Evolutionary conservation across 2,113 vertebrate genomes (phyloP), one percentile per base, ranked within the genome.

Genomic region (Ptilonorhynchus violaceus): DNA sequence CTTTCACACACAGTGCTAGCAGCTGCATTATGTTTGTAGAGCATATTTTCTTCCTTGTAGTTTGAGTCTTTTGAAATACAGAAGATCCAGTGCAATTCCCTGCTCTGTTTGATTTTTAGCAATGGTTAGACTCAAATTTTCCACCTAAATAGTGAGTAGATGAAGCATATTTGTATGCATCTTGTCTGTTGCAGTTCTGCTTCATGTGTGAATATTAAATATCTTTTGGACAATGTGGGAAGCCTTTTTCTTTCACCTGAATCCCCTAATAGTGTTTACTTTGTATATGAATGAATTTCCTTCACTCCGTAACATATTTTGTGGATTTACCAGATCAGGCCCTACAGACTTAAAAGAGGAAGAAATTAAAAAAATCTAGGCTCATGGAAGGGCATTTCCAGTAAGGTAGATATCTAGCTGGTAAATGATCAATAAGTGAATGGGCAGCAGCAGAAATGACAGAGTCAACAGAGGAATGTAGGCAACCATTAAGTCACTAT

Each of bases 261-360:
- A 80, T 62, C 9, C 24, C 35, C 31, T 58, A 53, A 5, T 13
- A 19, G 10, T 76, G 3, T 76, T 88, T 50, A 42, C 2, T 30
- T 89, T 44, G 2, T 22, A 12, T 24, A 50, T 27, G 11, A 55
- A 55, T 35, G 37, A 24, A 2, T 53, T 81, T 88, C 7, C 10
- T 13, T 69, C 33, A 19, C 4, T 3, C 1, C 7, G 7, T 20
- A 68, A 33, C 0, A 0, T 49, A 53, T 44, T 88, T 76, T 56
- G 10, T 49, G 15, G 15, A 35, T 6, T 76, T 73, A 76, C 8
- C 7, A 52, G 44, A 39, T 85, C 23, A 63, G 15, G 44, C 17
- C 2, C 4, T 44, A 60, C 6, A 49, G n/a, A 28, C 17, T 41
- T 64, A 35, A 60, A 79, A 88, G 11, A 59, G 7, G 58, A 83